Base-by-base conservation (phyloP, 2,888 invertebrate species). In the Holacanthella duospinosa region DNA sequence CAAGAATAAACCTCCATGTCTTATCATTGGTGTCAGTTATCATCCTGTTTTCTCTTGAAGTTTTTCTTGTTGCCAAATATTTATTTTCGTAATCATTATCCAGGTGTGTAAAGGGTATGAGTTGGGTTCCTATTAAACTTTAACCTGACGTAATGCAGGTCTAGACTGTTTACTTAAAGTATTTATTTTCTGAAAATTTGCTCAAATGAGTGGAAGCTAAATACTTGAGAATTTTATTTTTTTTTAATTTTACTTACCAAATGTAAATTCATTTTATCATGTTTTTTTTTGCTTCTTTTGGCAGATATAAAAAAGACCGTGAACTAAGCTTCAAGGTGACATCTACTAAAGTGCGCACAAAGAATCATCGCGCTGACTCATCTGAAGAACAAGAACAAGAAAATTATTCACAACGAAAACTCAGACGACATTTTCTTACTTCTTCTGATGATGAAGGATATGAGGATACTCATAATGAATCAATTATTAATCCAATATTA, bases 261-360 rank as follows among this genome's bases (percentile, higher is more conserved):
- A 12, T 36, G 9, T 36, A 16, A 36, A 36, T 16, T 36, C 36
- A n/a, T 9, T 6, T 36, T 16, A 36, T 16, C 36, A 16, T 16
- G 36, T 21, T 48, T 48, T 16, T 26, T 26, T 27, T 26, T 21
- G 9, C 6, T 21, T n/a, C 26, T 36, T 28, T 60, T 60, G 19
- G 2, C 55, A 73, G 73, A 62, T 73, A 73, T 61, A 66, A 65
- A 19, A 67, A 66, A 55, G 73, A 73, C 27, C 65, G 73, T 25
- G 71, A 72, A 60, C 59, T 68, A 28, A 71, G 72, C 26, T 62
- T 68, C 4, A 73, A 72, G 62, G 66, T 63, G 19, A 67, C 67
- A 53, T 60, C 68, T 1, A 61, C 64, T 19, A 66, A 68, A 24
- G 63, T 43, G 66, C 63, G 59, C 21, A 29, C 12, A 9, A 59